Evolutionary conservation across 2,888 invertebrate species (phyloP), one percentile per base, ranked within the genome.

Genomic region (Nowickia ferox): DNA sequence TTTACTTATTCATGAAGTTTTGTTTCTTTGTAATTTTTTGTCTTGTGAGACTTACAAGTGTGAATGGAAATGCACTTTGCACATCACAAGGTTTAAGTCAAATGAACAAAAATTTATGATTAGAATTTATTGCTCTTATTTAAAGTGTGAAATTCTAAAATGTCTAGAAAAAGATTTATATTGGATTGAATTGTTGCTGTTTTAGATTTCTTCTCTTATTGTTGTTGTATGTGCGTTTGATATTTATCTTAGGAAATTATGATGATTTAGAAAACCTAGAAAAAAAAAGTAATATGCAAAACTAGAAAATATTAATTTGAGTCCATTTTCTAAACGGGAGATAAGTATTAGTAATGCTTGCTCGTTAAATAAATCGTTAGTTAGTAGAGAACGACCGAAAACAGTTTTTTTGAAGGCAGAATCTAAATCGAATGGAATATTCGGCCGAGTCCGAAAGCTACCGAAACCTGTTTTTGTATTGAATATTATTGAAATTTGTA

Each of bases 81-180:
- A 86, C 83, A 86, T 86, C 83, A 83, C 86, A 86, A 83, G 86
- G 86, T 83, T 86, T 63, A 68, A 78, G 72, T 72, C 66, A 66
- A 78, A 72, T 72, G 66, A 79, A 72, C 59, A 65, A 48, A 68
- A 17, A 81, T 75, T 83, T 75, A 72, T 86, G 83, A 86, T 83
- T 86, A 80, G 83, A 86, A 86, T 86, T 86, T 86, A 86, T 86
- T 86, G 86, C 86, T 76, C 86, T 86, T 44, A 80, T 80, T 86
- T 83, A 72, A 83, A 86, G 86, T 86, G 83, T 83, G 86, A 86
- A 83, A 83, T 80, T 79, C 51, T 76, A 40, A 84, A 75, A 84
- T 74, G 77, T 72, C 77, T 78, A 78, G 57, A 78, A 61, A 59
- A 84, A 84, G 72, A 84, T 78, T 84, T 78, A 74, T 61, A 84